Conservation (phyloP, 2,888 invertebrate genomes). For the Sarcophaga caerulescens region DNA sequence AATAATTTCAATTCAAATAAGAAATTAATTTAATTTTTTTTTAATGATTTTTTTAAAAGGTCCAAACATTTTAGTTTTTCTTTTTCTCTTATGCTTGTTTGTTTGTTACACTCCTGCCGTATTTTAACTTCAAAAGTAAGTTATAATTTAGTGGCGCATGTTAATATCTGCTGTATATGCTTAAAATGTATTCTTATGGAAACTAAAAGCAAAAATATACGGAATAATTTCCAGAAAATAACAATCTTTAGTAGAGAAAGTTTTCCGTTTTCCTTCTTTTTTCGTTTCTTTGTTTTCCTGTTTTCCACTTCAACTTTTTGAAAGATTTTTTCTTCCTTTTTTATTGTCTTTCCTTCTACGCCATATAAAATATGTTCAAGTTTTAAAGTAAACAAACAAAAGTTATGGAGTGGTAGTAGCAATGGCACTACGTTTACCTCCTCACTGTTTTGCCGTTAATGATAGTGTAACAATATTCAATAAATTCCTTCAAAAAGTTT, state of each 20-base stretch:
- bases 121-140: constrained; percentile 35
- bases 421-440: not conserved
- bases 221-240: constrained; percentile 4
- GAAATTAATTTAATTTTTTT: not conserved
- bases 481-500: constrained; percentile 12
- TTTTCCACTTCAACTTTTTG: constrained; percentile 1
- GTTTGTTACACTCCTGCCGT: constrained; percentile 24
- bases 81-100: constrained; percentile 1
- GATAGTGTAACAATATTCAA: constrained; percentile 44
- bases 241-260: constrained; percentile 43
- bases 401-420: constrained; percentile 10
- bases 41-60: not conserved
- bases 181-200: constrained; percentile 3
- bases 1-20: not conserved
- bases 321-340: constrained; percentile 3
- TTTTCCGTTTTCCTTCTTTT: not conserved
- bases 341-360: constrained; percentile 6
- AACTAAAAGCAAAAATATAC: not conserved
- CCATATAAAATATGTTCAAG: constrained; percentile 54
- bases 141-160: constrained; percentile 51
- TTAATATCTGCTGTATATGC: constrained; percentile 53
- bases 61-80: constrained; percentile 17
- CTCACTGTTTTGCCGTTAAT: constrained; percentile 38
- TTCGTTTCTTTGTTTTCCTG: constrained; percentile 12
- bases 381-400: constrained; percentile 55